Base-by-base conservation (phyloP, 2,797 vertebrate genomes). In the Octomys mimax region DNA sequence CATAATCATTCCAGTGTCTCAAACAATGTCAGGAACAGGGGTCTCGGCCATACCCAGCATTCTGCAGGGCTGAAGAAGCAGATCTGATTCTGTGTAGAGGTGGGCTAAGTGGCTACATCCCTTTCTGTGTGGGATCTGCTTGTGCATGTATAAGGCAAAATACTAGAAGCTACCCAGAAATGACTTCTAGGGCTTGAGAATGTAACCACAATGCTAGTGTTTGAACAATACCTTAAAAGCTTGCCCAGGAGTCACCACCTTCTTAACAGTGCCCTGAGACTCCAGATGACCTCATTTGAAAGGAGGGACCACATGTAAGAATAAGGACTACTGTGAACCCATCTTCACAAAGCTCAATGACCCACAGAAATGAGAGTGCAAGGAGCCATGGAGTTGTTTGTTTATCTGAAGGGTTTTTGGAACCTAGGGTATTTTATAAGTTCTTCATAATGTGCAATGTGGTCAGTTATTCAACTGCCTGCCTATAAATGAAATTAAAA, bases 161-260 rank as follows among this genome's bases (percentile, higher is more conserved):
- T 2, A 19, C 10, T 7, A 8, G 26, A 52, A 6, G 4, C 4
- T 83, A 5, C 7, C 0, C 19, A 68, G 31, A 24, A 1, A 0
- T 4, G 31, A 59, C 12, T 1, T 5, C 71, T 0, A 7, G 2
- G 1, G 21, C 59, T 18, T 11, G 61, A 39, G 36, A 22, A 19
- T 2, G 22, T 31, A n/a, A 14, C 16, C 14, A 42, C 19, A 31
- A 33, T 16, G 21, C 52, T 68, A 2, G 22, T 3, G 73, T 12
- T 57, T 28, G 75, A 6, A 21, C 1, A 62, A n/a, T 5, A 49
- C 24, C 12, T 87, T 1, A 31, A 4, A 31, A 6, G 33, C 24
- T 28, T 24, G 5, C 52, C 28, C 26, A 12, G 3, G 42, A 2
- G 13, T 46, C n/a, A 3, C 24, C 0, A 59, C 26, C 7, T 24